Evolutionary conservation across 2,888 invertebrate genomes (phyloP).

Genomic region (Seira ritae): DNA sequence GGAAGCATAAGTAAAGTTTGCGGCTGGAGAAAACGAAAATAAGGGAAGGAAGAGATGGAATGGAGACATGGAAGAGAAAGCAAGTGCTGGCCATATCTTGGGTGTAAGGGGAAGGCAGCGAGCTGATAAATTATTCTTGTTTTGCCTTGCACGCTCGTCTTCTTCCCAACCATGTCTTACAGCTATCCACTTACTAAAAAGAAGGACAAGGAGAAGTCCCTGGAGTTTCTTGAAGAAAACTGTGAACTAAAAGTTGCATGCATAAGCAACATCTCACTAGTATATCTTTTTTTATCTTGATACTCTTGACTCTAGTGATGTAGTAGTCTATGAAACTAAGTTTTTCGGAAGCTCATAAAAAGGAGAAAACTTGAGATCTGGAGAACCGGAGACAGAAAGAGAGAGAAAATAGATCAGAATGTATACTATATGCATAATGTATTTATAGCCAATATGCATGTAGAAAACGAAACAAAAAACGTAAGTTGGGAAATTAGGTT

Average conservation of each 20-base stretch:
- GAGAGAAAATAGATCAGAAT: too few relatives aligned
- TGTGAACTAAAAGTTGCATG: slow-evolving; percentile 13
- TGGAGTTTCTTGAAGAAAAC: slow-evolving; percentile 2
- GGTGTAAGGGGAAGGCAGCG: slow-evolving; percentile 28
- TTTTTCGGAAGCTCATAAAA: slow-evolving; percentile 12
- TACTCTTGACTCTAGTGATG: background rate
- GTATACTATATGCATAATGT: too few relatives aligned
- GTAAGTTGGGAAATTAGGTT: background rate
- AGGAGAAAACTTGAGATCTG: background rate
- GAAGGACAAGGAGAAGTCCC: slow-evolving; percentile 14
- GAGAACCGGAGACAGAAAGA: too few relatives aligned
- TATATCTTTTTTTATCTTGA: slow-evolving; percentile 2
- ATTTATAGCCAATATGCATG: too few relatives aligned
- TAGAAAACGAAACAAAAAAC: too few relatives aligned
- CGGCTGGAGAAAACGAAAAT: too few relatives aligned
- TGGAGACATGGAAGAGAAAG: too few relatives aligned
- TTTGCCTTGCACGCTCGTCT: slow-evolving; percentile 19
- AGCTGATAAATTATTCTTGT: slow-evolving; percentile 59
- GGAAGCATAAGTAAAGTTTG: too few relatives aligned
- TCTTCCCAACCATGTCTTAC: background rate
- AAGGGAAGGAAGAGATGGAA: too few relatives aligned
- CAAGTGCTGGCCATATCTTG: background rate
- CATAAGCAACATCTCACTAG: slow-evolving; percentile 6
- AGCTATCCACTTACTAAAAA: background rate
- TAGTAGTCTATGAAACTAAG: slow-evolving; percentile 7